Evolutionary conservation across 2,113 vertebrate genomes (phyloP).

Genomic region (Mormoops blainvillei): DNA sequence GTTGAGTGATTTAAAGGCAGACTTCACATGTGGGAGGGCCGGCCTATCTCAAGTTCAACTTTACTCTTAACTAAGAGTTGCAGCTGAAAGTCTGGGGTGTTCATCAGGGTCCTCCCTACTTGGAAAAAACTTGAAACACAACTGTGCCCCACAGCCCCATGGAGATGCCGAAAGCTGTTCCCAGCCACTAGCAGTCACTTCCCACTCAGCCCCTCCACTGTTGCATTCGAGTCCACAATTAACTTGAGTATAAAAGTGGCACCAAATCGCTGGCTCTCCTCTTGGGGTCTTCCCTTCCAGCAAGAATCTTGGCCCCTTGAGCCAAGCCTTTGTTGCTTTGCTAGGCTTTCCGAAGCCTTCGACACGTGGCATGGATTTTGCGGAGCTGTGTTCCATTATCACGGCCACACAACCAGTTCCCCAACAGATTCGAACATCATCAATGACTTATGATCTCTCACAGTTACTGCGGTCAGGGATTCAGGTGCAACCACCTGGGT

Average conservation of each 20-base stretch:
- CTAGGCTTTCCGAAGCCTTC: background rate
- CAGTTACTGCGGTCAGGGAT: background rate
- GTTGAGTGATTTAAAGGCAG: background rate
- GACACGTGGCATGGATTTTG: background rate
- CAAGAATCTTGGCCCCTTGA: background rate
- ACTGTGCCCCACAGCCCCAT: background rate
- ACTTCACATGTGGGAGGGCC: background rate
- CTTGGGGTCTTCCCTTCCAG: background rate
- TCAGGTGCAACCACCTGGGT: background rate
- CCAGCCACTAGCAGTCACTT: background rate
- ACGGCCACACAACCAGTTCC: background rate
- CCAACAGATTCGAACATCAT: background rate
- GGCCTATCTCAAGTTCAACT: background rate
- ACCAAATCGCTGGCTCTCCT: background rate
- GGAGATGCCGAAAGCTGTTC: background rate
- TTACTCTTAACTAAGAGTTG: background rate
- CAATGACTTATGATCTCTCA: background rate
- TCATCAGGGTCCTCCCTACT: background rate
- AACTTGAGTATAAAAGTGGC: background rate
- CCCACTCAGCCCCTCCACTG: background rate
- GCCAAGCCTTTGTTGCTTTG: background rate
- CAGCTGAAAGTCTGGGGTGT: background rate
- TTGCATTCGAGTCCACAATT: background rate
- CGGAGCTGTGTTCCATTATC: background rate
- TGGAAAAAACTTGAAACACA: background rate